Evolutionary conservation across 2,113 vertebrate species (phyloP).

Genomic region (Sclerurus mexicanus): DNA sequence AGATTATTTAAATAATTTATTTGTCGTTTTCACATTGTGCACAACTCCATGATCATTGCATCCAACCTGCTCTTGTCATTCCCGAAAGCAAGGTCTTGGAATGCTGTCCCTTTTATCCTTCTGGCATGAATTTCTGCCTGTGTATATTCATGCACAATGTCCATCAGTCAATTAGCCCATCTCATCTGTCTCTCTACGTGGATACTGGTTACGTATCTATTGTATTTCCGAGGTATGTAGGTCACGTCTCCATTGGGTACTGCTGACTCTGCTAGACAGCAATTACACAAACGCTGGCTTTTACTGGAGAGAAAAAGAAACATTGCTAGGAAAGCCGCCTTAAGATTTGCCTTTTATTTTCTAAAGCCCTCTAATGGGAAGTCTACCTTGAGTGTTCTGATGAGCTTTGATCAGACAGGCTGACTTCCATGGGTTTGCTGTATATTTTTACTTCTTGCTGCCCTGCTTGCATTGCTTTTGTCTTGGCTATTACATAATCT

Average conservation of each 20-base stretch:
- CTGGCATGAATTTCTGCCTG: not conserved
- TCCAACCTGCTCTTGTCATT: not conserved
- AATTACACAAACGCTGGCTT: slow-evolving; percentile 11
- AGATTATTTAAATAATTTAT: not conserved
- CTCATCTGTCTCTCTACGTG: not conserved
- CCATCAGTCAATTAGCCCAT: slow-evolving; percentile 18
- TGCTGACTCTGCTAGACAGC: slow-evolving; percentile 45
- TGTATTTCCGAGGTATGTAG: slow-evolving; percentile 57
- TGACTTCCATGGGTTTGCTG: not conserved
- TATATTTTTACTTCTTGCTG: not conserved
- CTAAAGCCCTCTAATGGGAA: not conserved
- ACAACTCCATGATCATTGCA: not conserved
- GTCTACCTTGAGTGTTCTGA: not conserved
- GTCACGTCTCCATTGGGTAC: slow-evolving; percentile 48
- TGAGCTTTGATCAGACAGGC: not conserved
- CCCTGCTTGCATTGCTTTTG: not conserved
- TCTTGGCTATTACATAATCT: not conserved
- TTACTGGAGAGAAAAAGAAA: slow-evolving; percentile 13
- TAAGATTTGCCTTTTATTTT: slow-evolving; percentile 8
- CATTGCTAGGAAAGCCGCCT: not conserved
- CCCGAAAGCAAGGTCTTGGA: not conserved
- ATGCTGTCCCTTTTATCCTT: not conserved
- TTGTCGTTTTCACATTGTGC: not conserved
- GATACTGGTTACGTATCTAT: not conserved
- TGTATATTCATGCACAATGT: not conserved